Evolutionary conservation across 1,140 invertebrate genomes (phyloP), one percentile per base, ranked within the genome.

Genomic region (Lasioglossum baleicum): DNA sequence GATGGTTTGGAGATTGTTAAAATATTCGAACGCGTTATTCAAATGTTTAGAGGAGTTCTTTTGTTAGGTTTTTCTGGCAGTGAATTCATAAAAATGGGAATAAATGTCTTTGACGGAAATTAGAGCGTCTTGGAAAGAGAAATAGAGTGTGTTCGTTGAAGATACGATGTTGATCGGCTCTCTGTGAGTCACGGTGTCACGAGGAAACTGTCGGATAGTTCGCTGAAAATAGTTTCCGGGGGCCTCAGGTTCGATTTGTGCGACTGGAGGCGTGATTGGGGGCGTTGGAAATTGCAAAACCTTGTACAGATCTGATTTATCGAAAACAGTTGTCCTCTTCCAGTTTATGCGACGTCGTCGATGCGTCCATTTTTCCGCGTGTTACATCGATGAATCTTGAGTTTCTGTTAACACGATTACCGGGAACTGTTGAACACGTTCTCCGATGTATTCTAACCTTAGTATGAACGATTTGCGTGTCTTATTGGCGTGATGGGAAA

Each of bases 161-260:
- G 17, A 26, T 6, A 22, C n/a, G 22, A 64, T 13, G 44, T 64
- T 20, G 26, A 35, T 74, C 26, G 7, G 15, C 8, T 13, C 6
- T 2, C 6, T 2, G 26, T 51, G 71, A 15, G 40, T 67, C 72
- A 63, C 11, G 2, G 8, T 26, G 26, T 48, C 26, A 13, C 40
- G 1, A 8, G 48, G 17, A 15, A 7, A 6, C 0, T 35, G 58
- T 58, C 17, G 5, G 4, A 8, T 20, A 2, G 10, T 42, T 17
- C 15, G 35, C 40, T 6, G n/a, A 66, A 75, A 58, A 68, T 75
- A 75, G 48, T 58, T 35, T 13, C 7, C 31, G 17, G 44, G 40
- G 51, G 11, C 13, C 11, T 56, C 15, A n/a, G 1, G 10, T 66
- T 75, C 44, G 44, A 48, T 48, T 48, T 48, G 10, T 10, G 44